Base-by-base conservation (phyloP, 2,113 vertebrate species). In the Leptocoma aspasia region DNA sequence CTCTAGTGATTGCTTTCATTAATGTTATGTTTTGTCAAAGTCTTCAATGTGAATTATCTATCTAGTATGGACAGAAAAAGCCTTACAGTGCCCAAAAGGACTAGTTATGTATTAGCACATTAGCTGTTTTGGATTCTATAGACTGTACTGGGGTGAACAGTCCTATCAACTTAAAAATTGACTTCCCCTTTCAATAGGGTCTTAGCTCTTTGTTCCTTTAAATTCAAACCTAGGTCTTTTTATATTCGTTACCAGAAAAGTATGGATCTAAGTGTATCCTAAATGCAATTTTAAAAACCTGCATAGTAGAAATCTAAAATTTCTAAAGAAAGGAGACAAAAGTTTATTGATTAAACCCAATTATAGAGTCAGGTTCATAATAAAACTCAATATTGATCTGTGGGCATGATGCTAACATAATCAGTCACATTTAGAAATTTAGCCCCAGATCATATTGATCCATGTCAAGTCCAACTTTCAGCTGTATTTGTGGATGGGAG, bases 391-490 rank as follows among this genome's bases (percentile, higher is more conserved):
- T 99, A 99, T 99, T 99, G 99, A 99, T 99, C 98, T 98, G 97
- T 96, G 93, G 91, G 97, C 98, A 98, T 98, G 98, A 99, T 98
- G 98, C 98, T 99, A 99, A 99, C 98, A 98, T 98, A 98, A 98
- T 98, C 98, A 98, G 98, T 98, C 98, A 98, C 98, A 98, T 98
- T 98, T 98, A 98, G 98, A 98, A 98, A 98, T 98, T 98, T 98
- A 98, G 98, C 97, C 97, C 93, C 96, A 98, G 98, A 98, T 98
- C 98, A 97, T 98, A 99, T 99, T 98, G 99, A 99, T 99, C 98
- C 98, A 97, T 99, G 99, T 99, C 99, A 99, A 98, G 97, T 99
- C 98, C 98, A 99, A 99, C 98, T 99, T 99, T 98, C 98, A 99
- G 98, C 98, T 99, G 98, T 99, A 99, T 98, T 98, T 98, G 97